These are phyloP conservation scores for Xanthorhoe spadicearia DNA, from an alignment of 2,888 invertebrate genomes.

Conservation along the genomic window DNA sequence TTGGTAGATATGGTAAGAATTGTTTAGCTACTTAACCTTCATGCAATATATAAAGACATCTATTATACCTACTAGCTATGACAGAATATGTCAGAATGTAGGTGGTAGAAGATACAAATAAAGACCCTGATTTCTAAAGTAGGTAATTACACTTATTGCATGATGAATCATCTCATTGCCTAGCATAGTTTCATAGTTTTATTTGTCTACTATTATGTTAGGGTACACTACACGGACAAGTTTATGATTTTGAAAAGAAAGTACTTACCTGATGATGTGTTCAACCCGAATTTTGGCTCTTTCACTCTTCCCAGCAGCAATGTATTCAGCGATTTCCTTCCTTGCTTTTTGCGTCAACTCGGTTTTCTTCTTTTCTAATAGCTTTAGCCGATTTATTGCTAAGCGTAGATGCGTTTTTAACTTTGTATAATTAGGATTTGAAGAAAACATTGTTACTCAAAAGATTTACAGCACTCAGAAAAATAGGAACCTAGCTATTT, in stretches of 20 bases:
- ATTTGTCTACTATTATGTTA: neutral
- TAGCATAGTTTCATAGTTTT: conserved; percentile 6
- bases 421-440: conserved; percentile 96
- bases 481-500: neutral
- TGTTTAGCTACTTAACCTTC: neutral
- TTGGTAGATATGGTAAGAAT: too few species aligned
- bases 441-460: conserved; percentile 90
- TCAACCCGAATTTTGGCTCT: conserved; percentile 98
- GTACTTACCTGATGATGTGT: conserved; percentile 93
- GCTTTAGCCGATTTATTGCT: conserved; percentile 95
- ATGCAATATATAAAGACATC: too few species aligned
- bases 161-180: conserved; percentile 10
- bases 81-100: too few species aligned
- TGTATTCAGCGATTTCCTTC: conserved; percentile 98
- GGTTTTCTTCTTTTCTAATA: conserved; percentile 98
- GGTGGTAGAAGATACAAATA: neutral
- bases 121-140: neutral
- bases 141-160: neutral
- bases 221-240: neutral
- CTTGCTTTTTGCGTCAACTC: conserved; percentile 98
- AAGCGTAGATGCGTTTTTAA: conserved; percentile 98
- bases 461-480: neutral
- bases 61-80: too few species aligned
- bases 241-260: neutral
- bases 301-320: conserved; percentile 93